Evolutionary conservation across 2,888 invertebrate genomes (phyloP).

Genomic region (Andrena marginata): DNA sequence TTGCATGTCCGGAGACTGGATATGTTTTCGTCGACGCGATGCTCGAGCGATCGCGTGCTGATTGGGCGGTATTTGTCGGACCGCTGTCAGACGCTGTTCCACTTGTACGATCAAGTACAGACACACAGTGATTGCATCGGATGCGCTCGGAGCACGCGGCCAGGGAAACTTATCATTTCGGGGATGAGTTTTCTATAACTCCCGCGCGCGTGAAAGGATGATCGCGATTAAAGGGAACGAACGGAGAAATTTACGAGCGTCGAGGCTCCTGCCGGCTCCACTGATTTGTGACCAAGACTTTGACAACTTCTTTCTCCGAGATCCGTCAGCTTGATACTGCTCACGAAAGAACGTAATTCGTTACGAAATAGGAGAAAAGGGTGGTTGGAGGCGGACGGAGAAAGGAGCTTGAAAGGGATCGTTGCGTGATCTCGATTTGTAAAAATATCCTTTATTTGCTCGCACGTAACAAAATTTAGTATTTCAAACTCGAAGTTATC

Average conservation of each 20-base stretch:
- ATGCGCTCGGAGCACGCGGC: constrained; percentile 18
- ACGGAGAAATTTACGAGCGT: constrained; percentile 55
- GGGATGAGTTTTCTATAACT: constrained; percentile 60
- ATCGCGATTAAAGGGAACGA: constrained; percentile 50
- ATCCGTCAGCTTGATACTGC: constrained; percentile 50
- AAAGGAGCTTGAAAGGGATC: background rate
- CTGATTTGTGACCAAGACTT: constrained; percentile 53
- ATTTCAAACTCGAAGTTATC: constrained; percentile 13
- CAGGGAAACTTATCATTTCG: constrained; percentile 58
- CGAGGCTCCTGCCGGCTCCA: constrained; percentile 40
- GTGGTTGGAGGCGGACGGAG: background rate
- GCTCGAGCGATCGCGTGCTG: constrained; percentile 65
- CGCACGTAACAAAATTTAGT: background rate
- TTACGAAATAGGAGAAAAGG: constrained; percentile 2
- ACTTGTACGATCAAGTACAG: constrained; percentile 50
- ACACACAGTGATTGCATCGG: constrained; percentile 46
- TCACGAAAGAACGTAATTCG: constrained; percentile 64
- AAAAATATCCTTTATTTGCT: constrained; percentile 28
- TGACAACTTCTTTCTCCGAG: constrained; percentile 53
- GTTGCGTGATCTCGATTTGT: constrained; percentile 2
- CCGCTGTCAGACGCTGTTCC: constrained; percentile 52
- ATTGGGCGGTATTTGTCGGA: constrained; percentile 65
- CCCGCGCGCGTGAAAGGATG: constrained; percentile 46
- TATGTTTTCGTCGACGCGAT: constrained; percentile 56
- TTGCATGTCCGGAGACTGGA: constrained; percentile 58